These are phyloP conservation scores for Serripes groenlandicus DNA, from an alignment of 2,888 invertebrate genomes.

Conservation along the genomic window DNA sequence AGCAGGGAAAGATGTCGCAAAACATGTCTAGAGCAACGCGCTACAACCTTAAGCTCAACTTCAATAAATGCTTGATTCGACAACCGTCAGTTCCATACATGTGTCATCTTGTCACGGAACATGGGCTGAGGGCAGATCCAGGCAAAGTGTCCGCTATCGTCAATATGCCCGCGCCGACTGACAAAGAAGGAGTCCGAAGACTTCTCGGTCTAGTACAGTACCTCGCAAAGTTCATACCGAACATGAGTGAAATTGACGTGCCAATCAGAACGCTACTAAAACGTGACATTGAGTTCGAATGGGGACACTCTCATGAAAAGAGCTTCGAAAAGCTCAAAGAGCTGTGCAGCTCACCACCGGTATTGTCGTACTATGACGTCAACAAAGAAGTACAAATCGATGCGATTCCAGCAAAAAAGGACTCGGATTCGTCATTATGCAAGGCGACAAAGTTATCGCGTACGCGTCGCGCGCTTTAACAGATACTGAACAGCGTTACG, in stretches of 20 bases:
- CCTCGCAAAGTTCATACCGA: constrained; percentile 66
- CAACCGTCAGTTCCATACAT: constrained; percentile 51
- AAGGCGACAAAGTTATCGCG: constrained; percentile 60
- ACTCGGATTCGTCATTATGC: constrained; percentile 65
- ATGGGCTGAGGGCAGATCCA: constrained; percentile 63
- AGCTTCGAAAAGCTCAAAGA: constrained; percentile 55
- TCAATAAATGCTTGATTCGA: constrained; percentile 50
- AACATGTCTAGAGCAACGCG: constrained; percentile 55
- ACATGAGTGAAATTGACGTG: constrained; percentile 62
- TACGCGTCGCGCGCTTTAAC: constrained; percentile 63
- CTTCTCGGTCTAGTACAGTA: constrained; percentile 66
- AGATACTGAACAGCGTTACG: constrained; percentile 61
- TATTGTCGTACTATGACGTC: constrained; percentile 60
- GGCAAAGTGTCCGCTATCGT: constrained; percentile 58
- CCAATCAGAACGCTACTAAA: constrained; percentile 61
- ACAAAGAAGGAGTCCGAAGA: constrained; percentile 64
- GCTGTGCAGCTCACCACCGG: constrained; percentile 55
- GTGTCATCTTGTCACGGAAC: constrained; percentile 39
- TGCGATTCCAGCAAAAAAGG: constrained; percentile 66
- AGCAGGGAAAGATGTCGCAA: constrained; percentile 38
- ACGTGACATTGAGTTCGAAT: constrained; percentile 47
- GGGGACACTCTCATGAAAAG: constrained; percentile 60
- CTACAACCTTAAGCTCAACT: constrained; percentile 55
- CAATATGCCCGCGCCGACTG: constrained; percentile 65
- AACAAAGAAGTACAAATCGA: constrained; percentile 56